Conservation (phyloP, 2,113 vertebrate genomes). For the Grantiella picta region DNA sequence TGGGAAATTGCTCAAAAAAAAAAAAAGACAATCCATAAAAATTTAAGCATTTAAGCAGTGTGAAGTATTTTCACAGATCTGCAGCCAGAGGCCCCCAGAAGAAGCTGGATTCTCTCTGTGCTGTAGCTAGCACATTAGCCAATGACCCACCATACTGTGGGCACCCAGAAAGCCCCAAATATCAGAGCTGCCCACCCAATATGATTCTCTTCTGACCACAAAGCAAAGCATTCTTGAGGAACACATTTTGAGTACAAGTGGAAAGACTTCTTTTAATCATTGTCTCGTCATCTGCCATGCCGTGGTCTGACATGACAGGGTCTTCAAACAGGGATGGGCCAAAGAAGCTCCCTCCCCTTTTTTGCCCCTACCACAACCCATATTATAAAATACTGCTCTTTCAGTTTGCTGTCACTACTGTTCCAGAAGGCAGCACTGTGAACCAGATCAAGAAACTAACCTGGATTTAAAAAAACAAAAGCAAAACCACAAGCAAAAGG, state of each 20-base stretch:
- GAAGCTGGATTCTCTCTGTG: neutral
- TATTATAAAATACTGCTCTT: neutral
- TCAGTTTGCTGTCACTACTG: neutral
- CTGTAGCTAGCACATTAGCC: neutral
- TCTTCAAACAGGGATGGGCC: neutral
- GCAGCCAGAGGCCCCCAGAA: neutral
- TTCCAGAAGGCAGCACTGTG: neutral
- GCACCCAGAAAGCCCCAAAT: neutral
- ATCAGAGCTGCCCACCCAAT: neutral
- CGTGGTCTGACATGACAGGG: neutral
- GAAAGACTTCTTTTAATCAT: neutral
- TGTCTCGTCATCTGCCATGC: neutral
- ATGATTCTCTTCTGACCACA: neutral
- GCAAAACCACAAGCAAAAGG: neutral
- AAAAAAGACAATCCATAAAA: neutral
- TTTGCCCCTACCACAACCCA: neutral
- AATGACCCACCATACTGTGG: neutral
- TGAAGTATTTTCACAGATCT: neutral
- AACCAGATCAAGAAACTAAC: neutral
- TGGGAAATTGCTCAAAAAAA: neutral
- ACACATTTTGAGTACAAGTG: neutral
- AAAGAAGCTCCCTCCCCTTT: neutral
- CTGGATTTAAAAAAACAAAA: neutral
- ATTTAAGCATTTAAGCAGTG: neutral
- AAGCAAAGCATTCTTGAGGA: neutral